Evolutionary conservation across 2,888 invertebrate species (phyloP), one percentile per base, ranked within the genome.

Genomic region (Dione juno): DNA sequence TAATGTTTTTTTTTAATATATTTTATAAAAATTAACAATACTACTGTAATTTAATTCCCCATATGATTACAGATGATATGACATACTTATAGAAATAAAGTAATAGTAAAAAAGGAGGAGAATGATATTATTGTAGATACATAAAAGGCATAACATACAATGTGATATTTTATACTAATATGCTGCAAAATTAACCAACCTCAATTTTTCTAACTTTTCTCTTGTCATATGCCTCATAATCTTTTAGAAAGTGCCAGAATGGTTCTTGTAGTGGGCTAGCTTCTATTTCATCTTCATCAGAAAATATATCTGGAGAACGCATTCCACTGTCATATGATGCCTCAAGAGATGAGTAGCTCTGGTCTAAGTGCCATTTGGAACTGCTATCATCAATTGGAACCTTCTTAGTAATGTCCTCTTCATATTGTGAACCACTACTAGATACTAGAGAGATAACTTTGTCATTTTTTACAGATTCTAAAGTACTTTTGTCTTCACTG

Each of bases 231-330:
- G 81, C 77, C 81, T 93, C 93, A 84, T 78, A 86, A 72, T 91
- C 85, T 74, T 87, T 88, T 0, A 92, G 75, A 70, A 92, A 91
- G 65, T 74, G 78, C 89, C 92, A 92, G 79, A 89, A 89, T 52
- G 86, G 87, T 68, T 89, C 87, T 35, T 75, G 70, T 21, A 77
- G 80, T 57, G 77, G 74, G 35, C 70, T 75, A 14, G 74, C 68
- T 21, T 83, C 86, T 0, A 76, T 77, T 9, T 85, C 86, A 57
- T 90, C 92, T 66, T 94, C 95, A 72, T 95, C 95, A 71, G 94
- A 95, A 82, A 96, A 96, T 81, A 96, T 88, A 80, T 96, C 95
- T 0, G 96, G 96, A 66, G 95, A 95, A 58, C 93, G 80, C 52
- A 92, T 86, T 75, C 92, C 92, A 79, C 92, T 93, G 78, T 92